These are phyloP conservation scores for Malthinus seriepunctatus DNA, from an alignment of 2,888 invertebrate species.

Conservation along the genomic window DNA sequence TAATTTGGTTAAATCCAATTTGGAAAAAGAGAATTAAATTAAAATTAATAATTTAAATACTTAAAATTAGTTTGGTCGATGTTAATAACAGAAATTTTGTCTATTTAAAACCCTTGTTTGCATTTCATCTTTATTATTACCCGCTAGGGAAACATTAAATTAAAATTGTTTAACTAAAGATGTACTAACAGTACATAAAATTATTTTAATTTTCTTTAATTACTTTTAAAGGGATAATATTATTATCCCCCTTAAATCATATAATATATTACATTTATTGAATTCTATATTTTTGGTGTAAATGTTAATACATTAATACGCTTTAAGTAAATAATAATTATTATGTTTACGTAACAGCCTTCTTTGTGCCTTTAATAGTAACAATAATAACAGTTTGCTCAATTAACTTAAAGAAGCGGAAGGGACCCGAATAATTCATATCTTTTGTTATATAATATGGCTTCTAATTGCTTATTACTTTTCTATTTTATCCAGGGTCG, in stretches of 20 bases:
- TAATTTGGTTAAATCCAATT: too few species aligned
- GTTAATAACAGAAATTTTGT: constrained; percentile 1
- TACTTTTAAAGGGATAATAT: too few species aligned
- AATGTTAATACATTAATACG: too few species aligned
- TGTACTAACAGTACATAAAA: not conserved
- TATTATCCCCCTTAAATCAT: too few species aligned
- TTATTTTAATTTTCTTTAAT: too few species aligned
- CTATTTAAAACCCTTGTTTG: constrained; percentile 3
- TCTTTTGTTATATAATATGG: constrained; percentile 1
- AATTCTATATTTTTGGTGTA: too few species aligned
- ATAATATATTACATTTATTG: too few species aligned
- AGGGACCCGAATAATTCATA: constrained; percentile 2
- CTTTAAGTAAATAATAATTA: not conserved
- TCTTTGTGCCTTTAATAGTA: constrained; percentile 2
- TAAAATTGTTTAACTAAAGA: constrained; percentile 4
- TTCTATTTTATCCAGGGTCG: too few species aligned
- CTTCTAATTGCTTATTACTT: not conserved
- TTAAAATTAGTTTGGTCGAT: constrained; percentile 4
- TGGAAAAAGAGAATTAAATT: too few species aligned
- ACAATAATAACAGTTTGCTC: not conserved
- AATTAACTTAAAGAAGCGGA: constrained; percentile 3
- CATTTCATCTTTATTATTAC: constrained; percentile 1
- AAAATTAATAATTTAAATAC: too few species aligned
- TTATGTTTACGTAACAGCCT: constrained; percentile 4
- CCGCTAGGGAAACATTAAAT: constrained; percentile 1